phyloP scores from a whole-genome alignment of 2,888 invertebrate species.

The Polyommatus iphigenia region DNA sequence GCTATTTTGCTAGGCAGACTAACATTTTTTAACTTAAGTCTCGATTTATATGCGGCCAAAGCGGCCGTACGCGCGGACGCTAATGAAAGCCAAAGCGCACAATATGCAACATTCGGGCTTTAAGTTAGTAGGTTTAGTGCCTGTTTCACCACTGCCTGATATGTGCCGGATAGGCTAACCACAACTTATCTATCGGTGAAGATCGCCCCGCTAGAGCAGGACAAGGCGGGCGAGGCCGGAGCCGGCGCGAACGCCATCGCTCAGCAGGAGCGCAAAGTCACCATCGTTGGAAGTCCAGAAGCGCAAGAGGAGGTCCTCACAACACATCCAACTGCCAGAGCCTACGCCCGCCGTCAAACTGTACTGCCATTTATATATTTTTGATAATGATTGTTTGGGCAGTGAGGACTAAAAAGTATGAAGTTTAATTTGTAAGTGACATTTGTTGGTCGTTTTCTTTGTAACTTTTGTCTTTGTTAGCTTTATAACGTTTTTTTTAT shows the following conservation, averaged over 20 bases:
- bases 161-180: too few species aligned
- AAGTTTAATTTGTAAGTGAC: constrained; percentile 77
- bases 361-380: constrained; percentile 41
- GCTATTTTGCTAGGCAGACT: too few species aligned
- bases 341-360: constrained; percentile 32
- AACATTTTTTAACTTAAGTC: too few species aligned
- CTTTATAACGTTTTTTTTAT: constrained; percentile 75
- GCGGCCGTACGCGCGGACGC: too few species aligned
- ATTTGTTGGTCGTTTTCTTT: constrained; percentile 78
- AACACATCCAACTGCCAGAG: too few species aligned
- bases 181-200: constrained; percentile 88
- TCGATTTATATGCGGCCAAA: too few species aligned
- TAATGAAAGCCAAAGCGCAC: too few species aligned
- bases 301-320: too few species aligned
- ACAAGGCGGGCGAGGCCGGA: constrained; percentile 79
- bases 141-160: too few species aligned
- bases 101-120: too few species aligned
- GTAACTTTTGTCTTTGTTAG: constrained; percentile 77
- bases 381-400: constrained; percentile 74
- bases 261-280: constrained; percentile 95
- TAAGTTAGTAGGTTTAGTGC: too few species aligned
- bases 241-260: constrained; percentile 74
- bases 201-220: constrained; percentile 92
- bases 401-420: constrained; percentile 69
- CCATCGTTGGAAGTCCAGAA: constrained; percentile 96